Conservation (phyloP, 1,140 invertebrate genomes). For the Brachionus asplanchnoidis region DNA sequence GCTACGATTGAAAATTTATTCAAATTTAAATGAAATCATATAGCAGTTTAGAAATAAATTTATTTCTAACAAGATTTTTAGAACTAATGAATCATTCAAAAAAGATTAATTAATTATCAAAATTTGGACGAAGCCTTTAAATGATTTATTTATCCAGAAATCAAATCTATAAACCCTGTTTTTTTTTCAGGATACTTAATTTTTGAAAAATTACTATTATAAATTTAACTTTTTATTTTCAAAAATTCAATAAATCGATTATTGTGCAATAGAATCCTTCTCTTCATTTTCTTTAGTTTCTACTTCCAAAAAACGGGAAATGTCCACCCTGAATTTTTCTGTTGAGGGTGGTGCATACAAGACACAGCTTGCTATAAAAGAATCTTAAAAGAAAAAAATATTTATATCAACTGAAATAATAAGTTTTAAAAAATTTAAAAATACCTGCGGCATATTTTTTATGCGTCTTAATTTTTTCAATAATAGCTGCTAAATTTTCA, state of each 20-base stretch:
- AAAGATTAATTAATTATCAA: not conserved
- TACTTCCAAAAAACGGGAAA: not conserved
- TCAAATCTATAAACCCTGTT: too few species aligned
- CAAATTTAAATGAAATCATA: not conserved
- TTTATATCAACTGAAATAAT: not conserved
- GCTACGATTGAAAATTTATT: not conserved
- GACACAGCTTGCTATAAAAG: conserved; percentile 6
- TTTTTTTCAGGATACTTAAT: too few species aligned
- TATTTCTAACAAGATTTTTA: not conserved
- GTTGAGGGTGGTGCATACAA: conserved; percentile 35
- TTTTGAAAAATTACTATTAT: too few species aligned
- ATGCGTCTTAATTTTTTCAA: conserved; percentile 36
- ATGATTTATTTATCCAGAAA: not conserved
- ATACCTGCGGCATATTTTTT: not conserved
- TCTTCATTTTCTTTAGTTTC: not conserved
- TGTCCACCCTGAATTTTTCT: conserved; percentile 37
- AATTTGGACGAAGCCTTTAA: not conserved
- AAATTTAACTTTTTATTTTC: not conserved
- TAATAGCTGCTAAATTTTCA: conserved; percentile 22
- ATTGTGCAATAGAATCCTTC: not conserved
- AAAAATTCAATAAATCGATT: not conserved
- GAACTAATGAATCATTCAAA: not conserved
- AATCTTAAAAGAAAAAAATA: not conserved
- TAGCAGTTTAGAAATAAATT: not conserved
- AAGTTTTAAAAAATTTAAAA: not conserved